phyloP scores from a whole-genome alignment of 2,888 invertebrate genomes.

The Melolontha melolontha region DNA sequence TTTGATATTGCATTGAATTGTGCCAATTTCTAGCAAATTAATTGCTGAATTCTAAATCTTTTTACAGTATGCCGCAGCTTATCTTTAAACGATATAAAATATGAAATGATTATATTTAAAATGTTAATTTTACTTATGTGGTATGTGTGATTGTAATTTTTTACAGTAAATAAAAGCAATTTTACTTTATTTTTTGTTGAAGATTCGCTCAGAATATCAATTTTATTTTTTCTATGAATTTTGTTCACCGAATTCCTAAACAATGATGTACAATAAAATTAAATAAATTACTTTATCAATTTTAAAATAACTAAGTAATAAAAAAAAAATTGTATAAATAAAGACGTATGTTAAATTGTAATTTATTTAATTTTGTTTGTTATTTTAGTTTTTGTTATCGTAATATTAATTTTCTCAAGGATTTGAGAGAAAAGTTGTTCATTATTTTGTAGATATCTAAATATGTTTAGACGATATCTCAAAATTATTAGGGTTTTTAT shows the following conservation, averaged over 20 bases:
- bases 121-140: no score
- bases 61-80: no score
- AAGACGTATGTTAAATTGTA: background rate
- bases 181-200: background rate
- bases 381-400: conserved; percentile 5
- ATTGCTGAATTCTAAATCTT: no score
- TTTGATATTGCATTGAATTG: no score
- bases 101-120: no score
- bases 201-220: conserved; percentile 9
- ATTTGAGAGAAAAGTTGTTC: conserved; percentile 3
- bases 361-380: conserved; percentile 17
- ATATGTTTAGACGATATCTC: conserved; percentile 39
- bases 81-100: no score
- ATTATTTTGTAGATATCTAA: conserved; percentile 31
- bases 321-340: background rate
- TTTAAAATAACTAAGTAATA: background rate
- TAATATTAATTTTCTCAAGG: no score
- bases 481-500: background rate
- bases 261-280: no score
- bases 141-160: conserved; percentile 6
- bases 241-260: conserved; percentile 2
- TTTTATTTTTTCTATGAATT: conserved; percentile 12
- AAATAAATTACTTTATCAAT: background rate
- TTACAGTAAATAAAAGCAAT: background rate
- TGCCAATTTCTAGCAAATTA: no score